phyloP scores from a whole-genome alignment of 2,113 vertebrate genomes.

The Phrynosoma platyrhinos region DNA sequence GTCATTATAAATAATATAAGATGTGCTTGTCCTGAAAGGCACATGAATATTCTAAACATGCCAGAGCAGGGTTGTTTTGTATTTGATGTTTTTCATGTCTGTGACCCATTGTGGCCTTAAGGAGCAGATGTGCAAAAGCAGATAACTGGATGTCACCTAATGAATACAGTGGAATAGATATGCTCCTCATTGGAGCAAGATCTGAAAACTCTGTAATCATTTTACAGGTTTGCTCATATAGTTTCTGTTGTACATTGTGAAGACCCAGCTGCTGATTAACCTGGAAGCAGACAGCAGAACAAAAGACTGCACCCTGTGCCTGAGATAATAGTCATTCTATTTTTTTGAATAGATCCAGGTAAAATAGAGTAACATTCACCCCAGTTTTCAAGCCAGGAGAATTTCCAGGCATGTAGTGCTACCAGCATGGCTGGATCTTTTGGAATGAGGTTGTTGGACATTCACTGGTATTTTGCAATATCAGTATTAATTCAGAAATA shows the following conservation, averaged over 20 bases:
- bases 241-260: background rate
- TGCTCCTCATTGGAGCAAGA: background rate
- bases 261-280: background rate
- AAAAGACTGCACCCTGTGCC: background rate
- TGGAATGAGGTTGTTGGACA: background rate
- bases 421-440: background rate
- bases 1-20: background rate
- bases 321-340: background rate
- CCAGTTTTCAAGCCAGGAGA: background rate
- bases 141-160: slow-evolving; percentile 8
- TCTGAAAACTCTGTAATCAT: background rate
- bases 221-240: background rate
- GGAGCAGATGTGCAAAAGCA: background rate
- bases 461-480: background rate
- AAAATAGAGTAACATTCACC: background rate
- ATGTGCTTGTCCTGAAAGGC: background rate
- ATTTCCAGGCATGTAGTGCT: background rate
- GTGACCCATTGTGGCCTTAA: background rate
- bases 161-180: background rate
- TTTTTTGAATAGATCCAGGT: background rate
- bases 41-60: background rate
- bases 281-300: too few species aligned
- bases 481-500: background rate
- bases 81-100: background rate
- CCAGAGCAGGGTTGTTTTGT: background rate